phyloP scores from a whole-genome alignment of 1,140 invertebrate species.

The Macrosteles quadrilineatus region DNA sequence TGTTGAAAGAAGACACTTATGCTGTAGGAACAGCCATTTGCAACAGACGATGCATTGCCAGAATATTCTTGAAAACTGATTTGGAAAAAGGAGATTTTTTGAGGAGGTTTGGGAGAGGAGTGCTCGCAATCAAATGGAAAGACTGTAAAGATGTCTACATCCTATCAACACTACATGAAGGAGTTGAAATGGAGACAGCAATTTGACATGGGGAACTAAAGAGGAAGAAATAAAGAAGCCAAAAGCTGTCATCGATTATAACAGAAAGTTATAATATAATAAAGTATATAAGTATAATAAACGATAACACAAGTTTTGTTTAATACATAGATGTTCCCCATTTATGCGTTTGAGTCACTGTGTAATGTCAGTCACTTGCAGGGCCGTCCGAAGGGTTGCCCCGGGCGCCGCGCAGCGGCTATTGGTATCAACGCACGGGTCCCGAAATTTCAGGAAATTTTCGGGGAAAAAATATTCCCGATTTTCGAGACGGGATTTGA shows the following conservation, averaged over 20 bases:
- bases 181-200: conserved; percentile 6
- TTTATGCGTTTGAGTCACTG: too few relatives aligned
- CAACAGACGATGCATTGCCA: neutral
- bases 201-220: neutral
- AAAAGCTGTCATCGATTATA: neutral
- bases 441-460: too few relatives aligned
- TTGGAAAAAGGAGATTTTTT: neutral
- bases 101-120: neutral
- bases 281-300: too few relatives aligned
- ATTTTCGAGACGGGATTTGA: too few relatives aligned
- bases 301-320: too few relatives aligned
- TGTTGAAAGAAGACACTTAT: neutral
- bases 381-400: too few relatives aligned
- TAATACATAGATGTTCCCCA: too few relatives aligned
- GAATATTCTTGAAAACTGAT: neutral
- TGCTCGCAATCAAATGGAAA: neutral
- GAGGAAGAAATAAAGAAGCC: neutral
- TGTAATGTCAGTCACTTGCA: too few relatives aligned
- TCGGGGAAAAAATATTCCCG: too few relatives aligned
- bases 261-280: too few relatives aligned
- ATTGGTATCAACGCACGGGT: too few relatives aligned
- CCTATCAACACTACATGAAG: neutral
- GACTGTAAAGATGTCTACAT: neutral
- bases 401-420: too few relatives aligned
- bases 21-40: neutral